These are phyloP conservation scores for Endomychus coccineus DNA, from an alignment of 2,888 invertebrate species.

Conservation along the genomic window DNA sequence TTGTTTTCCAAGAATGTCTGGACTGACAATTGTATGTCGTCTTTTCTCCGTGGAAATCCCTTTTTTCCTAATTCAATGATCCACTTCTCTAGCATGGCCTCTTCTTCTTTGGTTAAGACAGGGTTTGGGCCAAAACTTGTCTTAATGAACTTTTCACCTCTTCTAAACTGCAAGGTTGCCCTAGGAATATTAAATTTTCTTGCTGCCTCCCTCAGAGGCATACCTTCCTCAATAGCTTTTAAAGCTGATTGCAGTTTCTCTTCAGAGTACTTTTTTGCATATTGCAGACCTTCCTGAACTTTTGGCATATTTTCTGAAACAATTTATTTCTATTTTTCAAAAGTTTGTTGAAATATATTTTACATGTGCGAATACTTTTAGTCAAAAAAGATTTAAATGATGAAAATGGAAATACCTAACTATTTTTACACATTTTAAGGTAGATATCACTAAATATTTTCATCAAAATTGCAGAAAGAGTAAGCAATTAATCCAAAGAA, in stretches of 20 bases:
- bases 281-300: background rate
- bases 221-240: slow-evolving; percentile 16
- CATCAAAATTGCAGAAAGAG: too few relatives aligned
- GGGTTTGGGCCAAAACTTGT: slow-evolving; percentile 17
- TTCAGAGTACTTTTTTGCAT: slow-evolving; percentile 13
- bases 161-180: slow-evolving; percentile 17
- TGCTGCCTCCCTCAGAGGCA: slow-evolving; percentile 16
- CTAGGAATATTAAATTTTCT: slow-evolving; percentile 16
- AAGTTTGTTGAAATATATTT: too few relatives aligned
- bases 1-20: slow-evolving; percentile 14
- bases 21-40: slow-evolving; percentile 17
- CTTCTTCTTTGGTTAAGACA: slow-evolving; percentile 17
- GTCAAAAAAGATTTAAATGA: too few relatives aligned
- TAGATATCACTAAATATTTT: too few relatives aligned
- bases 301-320: slow-evolving; percentile 7
- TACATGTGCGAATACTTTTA: too few relatives aligned
- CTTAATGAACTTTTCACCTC: slow-evolving; percentile 18
- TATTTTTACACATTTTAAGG: too few relatives aligned
- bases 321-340: too few relatives aligned
- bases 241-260: slow-evolving; percentile 16
- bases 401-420: too few relatives aligned
- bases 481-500: too few relatives aligned
- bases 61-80: slow-evolving; percentile 14
- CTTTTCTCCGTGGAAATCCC: slow-evolving; percentile 19
- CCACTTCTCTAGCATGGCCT: slow-evolving; percentile 17